Base-by-base conservation (phyloP, 2,888 invertebrate genomes). In the Cancer borealis region DNA sequence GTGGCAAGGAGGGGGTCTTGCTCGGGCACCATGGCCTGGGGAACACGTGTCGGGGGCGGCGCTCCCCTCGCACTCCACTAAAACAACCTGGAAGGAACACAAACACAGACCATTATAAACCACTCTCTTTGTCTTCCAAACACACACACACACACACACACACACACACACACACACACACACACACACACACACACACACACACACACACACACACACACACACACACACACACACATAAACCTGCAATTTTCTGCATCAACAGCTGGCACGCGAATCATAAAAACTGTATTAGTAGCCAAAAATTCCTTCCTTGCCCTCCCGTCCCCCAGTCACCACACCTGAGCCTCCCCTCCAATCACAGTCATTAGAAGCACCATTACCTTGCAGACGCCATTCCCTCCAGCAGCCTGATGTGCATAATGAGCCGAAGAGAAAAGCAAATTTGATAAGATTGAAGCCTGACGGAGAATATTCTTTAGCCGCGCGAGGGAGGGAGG, bases 11-110 rank as follows among this genome's bases (percentile, higher is more conserved):
- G 91, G 93, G 88, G 87, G 88, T 93, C 93, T 84, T 93, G 93
- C 91, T 93, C 93, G 93, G 93, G 93, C 46, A 93, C 93, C 93
- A 93, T 93, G 93, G 93, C 93, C 93, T 91, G 93, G 92, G 87
- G 84, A 79, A 87, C 90, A 49, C 39, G 84, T 39, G 84, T 39
- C 47, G 93, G 91, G 93, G 91, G 91, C 87, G 87, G 45, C 84
- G 91, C 93, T 93, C 93, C 93, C 93, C 93, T 92, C 87, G 39
- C 91, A 60, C 91, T 91, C 87, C 91, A 88, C 91, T 87, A 87
- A 84, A 92, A 84, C 87, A 92, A 54, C 84, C 87, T 92, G 92
- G 3, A 92, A 92, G 21, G 39, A 12, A 89, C 14, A 89, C 47
- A 89, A 49, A 54, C n/a, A 26, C 88, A 47, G 10, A 26, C 89